Evolutionary conservation across 2,888 invertebrate genomes (phyloP), one percentile per base, ranked within the genome.

Genomic region (Leucophenga montana): DNA sequence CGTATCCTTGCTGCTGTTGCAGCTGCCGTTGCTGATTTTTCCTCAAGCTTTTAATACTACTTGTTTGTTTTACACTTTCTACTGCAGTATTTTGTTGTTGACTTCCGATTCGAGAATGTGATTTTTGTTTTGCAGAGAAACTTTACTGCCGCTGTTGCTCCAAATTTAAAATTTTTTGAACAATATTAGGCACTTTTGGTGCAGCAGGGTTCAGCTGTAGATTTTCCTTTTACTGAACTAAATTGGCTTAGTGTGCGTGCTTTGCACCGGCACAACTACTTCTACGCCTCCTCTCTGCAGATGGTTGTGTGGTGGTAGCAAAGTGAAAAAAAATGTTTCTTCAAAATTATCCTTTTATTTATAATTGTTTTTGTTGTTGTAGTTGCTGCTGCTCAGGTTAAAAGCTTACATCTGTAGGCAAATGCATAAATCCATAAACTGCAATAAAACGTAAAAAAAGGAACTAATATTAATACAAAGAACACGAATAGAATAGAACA

Each of bases 401-500:
- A 73, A 73, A 75, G 81, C 82, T 85, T 85, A 86, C 85, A 86
- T 85, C 82, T 83, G 76, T 75, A 80, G 77, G 75, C 80, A 82
- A 77, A 85, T 84, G 84, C 84, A 85, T 84, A 85, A 85, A 85
- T 84, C 85, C 82, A 85, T 84, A 82, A 85, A 86, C 86, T 85
- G 85, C 82, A 85, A 86, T 78, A 78, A 82, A 80, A 71, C 69
- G 39, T 11, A 39, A 39, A 57, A 66, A 65, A 65, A 75, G 74
- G 74, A 75, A 71, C 65, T 59, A 76, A 73, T 70, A 77, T 11
- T 54, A 64, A 72, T 46, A 56, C 27, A 72, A 70, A 57, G 61
- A 57, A 65, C 39, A 62, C 14, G 71, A 77, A 73, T 72, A 76
- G 77, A 73, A 62, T 70, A 69, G 71, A 77, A 68, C 70, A 71